Conservation (phyloP, 2,797 vertebrate species). For the Alectoris magna region DNA sequence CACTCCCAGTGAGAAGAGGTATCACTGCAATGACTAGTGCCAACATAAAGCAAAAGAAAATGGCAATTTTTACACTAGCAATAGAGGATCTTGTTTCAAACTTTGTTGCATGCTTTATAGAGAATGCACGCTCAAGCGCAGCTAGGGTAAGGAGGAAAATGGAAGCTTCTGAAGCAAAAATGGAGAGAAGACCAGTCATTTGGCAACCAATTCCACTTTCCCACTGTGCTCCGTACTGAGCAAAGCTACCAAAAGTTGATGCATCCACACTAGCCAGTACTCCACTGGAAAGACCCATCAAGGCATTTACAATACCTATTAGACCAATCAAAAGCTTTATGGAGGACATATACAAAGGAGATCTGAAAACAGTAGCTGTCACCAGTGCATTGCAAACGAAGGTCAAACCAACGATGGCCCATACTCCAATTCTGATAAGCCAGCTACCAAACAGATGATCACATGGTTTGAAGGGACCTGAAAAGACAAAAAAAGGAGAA, state of each 20-base stretch:
- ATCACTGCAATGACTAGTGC: slow-evolving; percentile 83
- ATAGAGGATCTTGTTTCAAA: slow-evolving; percentile 73
- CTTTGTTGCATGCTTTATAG: slow-evolving; percentile 71
- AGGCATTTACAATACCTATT: slow-evolving; percentile 85
- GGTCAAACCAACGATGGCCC: slow-evolving; percentile 87
- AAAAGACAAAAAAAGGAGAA: background rate
- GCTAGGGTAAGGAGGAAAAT: slow-evolving; percentile 91
- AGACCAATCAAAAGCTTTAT: slow-evolving; percentile 88
- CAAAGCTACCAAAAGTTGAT: slow-evolving; percentile 90
- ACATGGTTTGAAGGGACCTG: slow-evolving; percentile 93
- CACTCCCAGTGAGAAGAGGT: slow-evolving; percentile 82
- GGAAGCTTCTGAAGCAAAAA: slow-evolving; percentile 89
- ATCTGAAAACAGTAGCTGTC: slow-evolving; percentile 85
- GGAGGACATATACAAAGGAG: slow-evolving; percentile 78
- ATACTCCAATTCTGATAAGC: slow-evolving; percentile 91
- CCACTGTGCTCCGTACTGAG: slow-evolving; percentile 87
- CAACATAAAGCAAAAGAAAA: slow-evolving; percentile 81
- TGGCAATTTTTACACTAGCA: slow-evolving; percentile 63
- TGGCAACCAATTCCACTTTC: slow-evolving; percentile 89
- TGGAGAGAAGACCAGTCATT: slow-evolving; percentile 86
- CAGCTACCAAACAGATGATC: slow-evolving; percentile 91
- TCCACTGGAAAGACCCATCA: slow-evolving; percentile 88
- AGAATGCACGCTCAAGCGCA: slow-evolving; percentile 86
- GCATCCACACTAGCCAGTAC: slow-evolving; percentile 87
- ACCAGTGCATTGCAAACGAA: slow-evolving; percentile 89